Evolutionary conservation across 1,140 invertebrate genomes (phyloP).

Genomic region (Steinernema feltiae): DNA sequence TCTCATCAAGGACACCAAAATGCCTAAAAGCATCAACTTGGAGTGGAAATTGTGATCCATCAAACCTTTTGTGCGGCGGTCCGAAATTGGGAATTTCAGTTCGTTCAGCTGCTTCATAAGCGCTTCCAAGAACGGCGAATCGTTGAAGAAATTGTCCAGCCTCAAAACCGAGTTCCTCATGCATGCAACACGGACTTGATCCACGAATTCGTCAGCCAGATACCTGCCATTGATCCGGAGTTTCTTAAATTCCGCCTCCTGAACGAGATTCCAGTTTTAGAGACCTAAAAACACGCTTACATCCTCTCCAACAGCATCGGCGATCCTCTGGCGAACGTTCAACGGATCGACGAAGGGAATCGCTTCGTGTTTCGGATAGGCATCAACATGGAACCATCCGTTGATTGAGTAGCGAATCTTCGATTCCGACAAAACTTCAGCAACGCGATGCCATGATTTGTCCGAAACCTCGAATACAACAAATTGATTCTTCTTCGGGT

Average conservation of each 20-base stretch:
- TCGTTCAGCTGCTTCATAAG: conserved; percentile 34
- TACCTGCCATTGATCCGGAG: no score
- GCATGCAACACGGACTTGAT: no score
- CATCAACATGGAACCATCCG: conserved; percentile 48
- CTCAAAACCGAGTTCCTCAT: no score
- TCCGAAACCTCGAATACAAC: conserved; percentile 39
- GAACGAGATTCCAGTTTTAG: no score
- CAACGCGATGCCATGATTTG: conserved; percentile 46
- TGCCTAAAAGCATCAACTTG: no score
- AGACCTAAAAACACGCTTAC: conserved; percentile 38
- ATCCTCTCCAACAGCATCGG: conserved; percentile 34
- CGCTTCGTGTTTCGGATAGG: background rate
- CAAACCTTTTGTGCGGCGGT: conserved; percentile 39
- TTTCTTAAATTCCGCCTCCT: no score
- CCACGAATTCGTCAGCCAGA: no score
- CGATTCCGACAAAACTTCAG: conserved; percentile 35
- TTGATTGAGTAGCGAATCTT: conserved; percentile 45
- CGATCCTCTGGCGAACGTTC: conserved; percentile 9
- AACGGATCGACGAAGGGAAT: conserved; percentile 19
- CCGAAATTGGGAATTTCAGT: conserved; percentile 34
- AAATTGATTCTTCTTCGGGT: conserved; percentile 36
- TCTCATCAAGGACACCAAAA: no score
- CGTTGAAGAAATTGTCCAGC: conserved; percentile 36
- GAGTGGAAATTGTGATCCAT: conserved; percentile 27
- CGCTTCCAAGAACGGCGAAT: conserved; percentile 18